phyloP scores from a whole-genome alignment of 2,113 vertebrate species.

The Phoenicopterus ruber region DNA sequence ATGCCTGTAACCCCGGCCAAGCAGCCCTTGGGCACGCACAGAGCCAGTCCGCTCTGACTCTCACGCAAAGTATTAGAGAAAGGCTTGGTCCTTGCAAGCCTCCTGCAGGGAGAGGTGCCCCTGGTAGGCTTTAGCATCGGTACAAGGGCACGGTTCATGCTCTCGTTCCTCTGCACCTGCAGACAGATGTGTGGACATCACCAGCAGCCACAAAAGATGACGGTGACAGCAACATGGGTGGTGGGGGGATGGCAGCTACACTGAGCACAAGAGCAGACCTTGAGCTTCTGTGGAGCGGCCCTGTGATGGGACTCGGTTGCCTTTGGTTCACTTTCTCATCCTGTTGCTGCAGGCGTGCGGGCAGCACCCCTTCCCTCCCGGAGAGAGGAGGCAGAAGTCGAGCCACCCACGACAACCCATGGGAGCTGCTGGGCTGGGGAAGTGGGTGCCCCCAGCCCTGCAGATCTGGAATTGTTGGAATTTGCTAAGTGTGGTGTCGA shows the following conservation, averaged over 20 bases:
- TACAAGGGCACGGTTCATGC: background rate
- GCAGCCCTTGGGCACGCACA: background rate
- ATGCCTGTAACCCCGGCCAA: background rate
- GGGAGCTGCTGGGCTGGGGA: background rate
- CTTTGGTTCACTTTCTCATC: background rate
- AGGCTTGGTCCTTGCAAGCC: background rate
- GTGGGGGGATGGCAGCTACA: background rate
- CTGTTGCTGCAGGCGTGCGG: background rate
- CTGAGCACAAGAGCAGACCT: background rate
- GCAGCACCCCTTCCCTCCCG: background rate
- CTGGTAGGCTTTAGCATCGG: background rate
- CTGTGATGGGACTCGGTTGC: background rate
- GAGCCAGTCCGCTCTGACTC: background rate
- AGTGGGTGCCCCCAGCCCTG: background rate
- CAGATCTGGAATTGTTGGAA: background rate
- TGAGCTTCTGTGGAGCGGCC: background rate
- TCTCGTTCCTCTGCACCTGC: background rate
- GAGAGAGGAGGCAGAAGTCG: background rate
- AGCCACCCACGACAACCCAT: background rate
- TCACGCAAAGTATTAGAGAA: background rate
- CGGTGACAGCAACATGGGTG: fast-evolving
- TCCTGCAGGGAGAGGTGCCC: background rate
- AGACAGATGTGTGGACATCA: background rate
- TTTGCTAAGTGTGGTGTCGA: background rate
- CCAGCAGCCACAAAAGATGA: background rate